Percentiles rank a stretch among this genome's conserved stretches.
Evolutionary conservation across 2,113 vertebrate genomes (phyloP).

Genomic region (Symphodus melops): DNA sequence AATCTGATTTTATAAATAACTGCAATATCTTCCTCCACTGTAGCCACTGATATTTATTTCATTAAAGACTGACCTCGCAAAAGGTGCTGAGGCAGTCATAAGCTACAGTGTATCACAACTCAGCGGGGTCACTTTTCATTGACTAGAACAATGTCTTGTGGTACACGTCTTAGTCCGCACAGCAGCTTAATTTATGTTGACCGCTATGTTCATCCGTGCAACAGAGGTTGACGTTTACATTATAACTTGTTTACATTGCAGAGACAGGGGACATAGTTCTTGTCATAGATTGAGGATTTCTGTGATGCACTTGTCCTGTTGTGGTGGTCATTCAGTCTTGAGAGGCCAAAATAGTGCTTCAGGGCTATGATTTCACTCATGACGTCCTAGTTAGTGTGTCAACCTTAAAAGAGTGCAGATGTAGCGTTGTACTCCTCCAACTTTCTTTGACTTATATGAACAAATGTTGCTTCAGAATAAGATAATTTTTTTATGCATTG

Average conservation of each 20-base stretch:
- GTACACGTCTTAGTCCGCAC: constrained; percentile 21
- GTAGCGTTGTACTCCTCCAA: not conserved
- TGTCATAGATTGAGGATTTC: constrained; percentile 22
- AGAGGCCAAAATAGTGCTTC: not conserved
- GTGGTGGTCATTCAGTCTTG: not conserved
- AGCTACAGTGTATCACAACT: constrained; percentile 39
- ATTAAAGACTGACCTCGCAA: constrained; percentile 65
- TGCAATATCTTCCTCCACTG: constrained; percentile 59
- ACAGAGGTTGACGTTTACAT: constrained; percentile 37
- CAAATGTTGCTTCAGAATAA: not conserved
- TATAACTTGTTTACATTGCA: constrained; percentile 30
- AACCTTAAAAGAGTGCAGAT: not conserved
- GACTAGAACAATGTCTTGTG: constrained; percentile 44
- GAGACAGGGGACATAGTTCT: constrained; percentile 25
- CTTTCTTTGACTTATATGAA: not conserved
- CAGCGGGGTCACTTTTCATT: constrained; percentile 48
- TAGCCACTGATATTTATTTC: constrained; percentile 69
- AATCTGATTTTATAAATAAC: constrained; percentile 79
- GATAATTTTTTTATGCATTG: not conserved
- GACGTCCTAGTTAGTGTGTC: not conserved
- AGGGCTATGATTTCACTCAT: not conserved
- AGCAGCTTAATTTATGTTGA: constrained; percentile 65
- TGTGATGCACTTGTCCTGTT: constrained; percentile 18
- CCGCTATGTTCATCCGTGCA: constrained; percentile 39
- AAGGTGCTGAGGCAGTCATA: constrained; percentile 54